Base-by-base conservation (phyloP, 2,797 vertebrate species). In the Girardinus metallicus region DNA sequence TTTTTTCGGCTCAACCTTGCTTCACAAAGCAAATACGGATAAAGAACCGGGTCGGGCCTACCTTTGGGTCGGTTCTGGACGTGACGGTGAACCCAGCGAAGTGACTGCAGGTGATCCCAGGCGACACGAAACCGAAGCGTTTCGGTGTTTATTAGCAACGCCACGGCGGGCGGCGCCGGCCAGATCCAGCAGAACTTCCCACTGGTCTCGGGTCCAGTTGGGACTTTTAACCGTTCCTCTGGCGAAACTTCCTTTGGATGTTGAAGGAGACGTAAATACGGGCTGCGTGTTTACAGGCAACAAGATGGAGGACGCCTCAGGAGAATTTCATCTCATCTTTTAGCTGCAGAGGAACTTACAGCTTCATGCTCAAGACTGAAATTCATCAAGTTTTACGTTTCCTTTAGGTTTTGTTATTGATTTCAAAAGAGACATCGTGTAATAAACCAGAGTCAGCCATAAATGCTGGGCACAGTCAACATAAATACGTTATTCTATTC, bases 261-360 rank as follows among this genome's bases (percentile, higher is more conserved):
- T 49, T 91, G 88, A 87, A 74, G 74, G 85, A 92, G 90, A 86
- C 70, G 70, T 91, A 90, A 94, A 94, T 91, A 92, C 41, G 88
- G 92, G 91, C 76, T 7, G 16, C 39, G 39, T 90, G 79, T 94
- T 93, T 90, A 93, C 87, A 92, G 44, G 66, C 90, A 92, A 93
- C 90, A 92, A 84, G 55, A 72, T 41, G 64, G 71, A 80, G 73
- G 71, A 16, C 71, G 73, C 44, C 44, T 5, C 6, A 3, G n/a
- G 3, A 34, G 23, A 44, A 31, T 26, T 13, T 47, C n/a, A 23
- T 4, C 6, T 71, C 6, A 44, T 77, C 3, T 31, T 51, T 60
- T 31, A 73, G 3, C 57, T 13, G 4, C n/a, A 31, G n/a, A 34
- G n/a, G 8, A 3, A 23, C 49, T 55, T 21, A 0, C 23, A 55